Evolutionary conservation across 2,797 vertebrate species (phyloP).

Genomic region (Fratercula arctica): DNA sequence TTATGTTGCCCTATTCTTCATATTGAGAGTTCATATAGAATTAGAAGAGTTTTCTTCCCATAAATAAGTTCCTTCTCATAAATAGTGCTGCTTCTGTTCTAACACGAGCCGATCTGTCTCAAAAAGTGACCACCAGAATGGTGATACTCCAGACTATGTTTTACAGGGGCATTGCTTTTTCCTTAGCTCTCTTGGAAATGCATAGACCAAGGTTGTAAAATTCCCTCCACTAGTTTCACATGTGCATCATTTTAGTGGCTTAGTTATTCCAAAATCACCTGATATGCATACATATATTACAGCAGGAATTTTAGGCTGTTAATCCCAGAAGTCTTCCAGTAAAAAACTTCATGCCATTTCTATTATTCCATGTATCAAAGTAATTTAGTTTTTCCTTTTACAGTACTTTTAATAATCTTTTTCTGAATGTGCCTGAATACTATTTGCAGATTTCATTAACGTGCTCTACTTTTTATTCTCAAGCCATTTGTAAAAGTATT

Average conservation of each 20-base stretch:
- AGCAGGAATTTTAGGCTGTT: not conserved
- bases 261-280: not conserved
- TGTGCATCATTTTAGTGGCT: not conserved
- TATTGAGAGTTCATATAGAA: not conserved
- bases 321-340: not conserved
- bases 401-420: not conserved
- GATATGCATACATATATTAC: not conserved
- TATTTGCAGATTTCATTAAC: constrained; percentile 34
- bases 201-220: not conserved
- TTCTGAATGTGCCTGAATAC: not conserved
- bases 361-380: not conserved
- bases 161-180: not conserved
- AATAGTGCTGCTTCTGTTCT: not conserved
- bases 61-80: not conserved
- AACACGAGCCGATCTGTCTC: not conserved
- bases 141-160: not conserved
- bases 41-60: not conserved
- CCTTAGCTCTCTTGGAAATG: not conserved
- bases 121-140: not conserved
- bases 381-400: not conserved
- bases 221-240: not conserved
- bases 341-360: not conserved
- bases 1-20: not conserved
- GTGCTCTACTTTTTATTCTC: constrained; percentile 41
- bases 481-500: constrained; percentile 26